Percentiles rank a stretch among this genome's conserved stretches.
These are phyloP conservation scores for Arbacia lixula DNA, from an alignment of 53 echinoderm and acorn worm species.

Conservation along the genomic window DNA sequence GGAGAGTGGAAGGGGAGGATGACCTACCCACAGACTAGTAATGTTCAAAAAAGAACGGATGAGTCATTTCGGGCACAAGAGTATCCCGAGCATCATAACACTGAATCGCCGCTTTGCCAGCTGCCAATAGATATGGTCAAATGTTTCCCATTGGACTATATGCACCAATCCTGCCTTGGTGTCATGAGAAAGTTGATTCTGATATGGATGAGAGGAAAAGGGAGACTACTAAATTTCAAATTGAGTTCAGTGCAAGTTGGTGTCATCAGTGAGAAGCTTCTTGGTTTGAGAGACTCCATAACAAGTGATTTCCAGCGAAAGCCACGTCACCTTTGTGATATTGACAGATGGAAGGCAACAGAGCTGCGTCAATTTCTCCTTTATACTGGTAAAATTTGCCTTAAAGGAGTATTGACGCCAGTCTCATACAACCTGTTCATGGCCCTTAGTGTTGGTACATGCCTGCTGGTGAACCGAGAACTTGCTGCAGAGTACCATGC, in stretches of 20 bases:
- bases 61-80: conserved; percentile 59
- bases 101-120: conserved; percentile 47
- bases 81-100: conserved; percentile 63
- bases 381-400: conserved; percentile 69
- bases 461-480: conserved; percentile 54
- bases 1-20: conserved; percentile 73
- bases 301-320: conserved; percentile 67
- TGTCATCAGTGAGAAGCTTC: conserved; percentile 46
- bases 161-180: conserved; percentile 74
- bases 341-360: conserved; percentile 81
- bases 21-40: conserved; percentile 60
- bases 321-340: conserved; percentile 58
- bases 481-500: conserved; percentile 37
- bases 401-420: conserved; percentile 52
- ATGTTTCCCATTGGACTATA: conserved; percentile 67
- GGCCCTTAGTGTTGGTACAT: conserved; percentile 68
- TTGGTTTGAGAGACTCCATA: conserved; percentile 24
- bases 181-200: conserved; percentile 59
- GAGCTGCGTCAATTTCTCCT: conserved; percentile 69
- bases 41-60: conserved; percentile 61
- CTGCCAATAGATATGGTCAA: conserved; percentile 72
- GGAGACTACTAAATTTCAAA: conserved; percentile 30
- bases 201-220: conserved; percentile 73
- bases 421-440: conserved; percentile 66
- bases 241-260: conserved; percentile 27